Evolutionary conservation across 2,888 invertebrate genomes (phyloP).

Genomic region (Lamellibrachia columna): DNA sequence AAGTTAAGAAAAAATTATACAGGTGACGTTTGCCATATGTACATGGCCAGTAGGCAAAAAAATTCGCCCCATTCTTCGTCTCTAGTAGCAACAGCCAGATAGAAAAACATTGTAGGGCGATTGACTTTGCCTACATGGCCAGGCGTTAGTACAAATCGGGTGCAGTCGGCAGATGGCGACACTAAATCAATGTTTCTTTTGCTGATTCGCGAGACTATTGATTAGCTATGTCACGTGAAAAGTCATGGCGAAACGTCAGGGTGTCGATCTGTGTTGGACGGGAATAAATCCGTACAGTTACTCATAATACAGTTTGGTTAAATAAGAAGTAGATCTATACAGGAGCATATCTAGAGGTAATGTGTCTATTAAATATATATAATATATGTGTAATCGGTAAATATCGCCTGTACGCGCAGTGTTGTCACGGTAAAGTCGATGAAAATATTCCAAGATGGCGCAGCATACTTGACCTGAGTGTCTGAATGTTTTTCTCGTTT

Average conservation of each 20-base stretch:
- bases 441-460: slow-evolving; percentile 5
- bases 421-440: slow-evolving; percentile 9
- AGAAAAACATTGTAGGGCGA: no score
- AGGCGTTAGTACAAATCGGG: not conserved
- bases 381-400: not conserved
- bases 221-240: slow-evolving; percentile 1
- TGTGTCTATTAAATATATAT: not conserved
- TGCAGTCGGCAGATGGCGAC: not conserved
- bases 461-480: not conserved
- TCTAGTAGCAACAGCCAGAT: no score
- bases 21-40: not conserved
- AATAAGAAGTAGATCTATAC: not conserved
- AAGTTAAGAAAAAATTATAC: not conserved
- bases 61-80: no score
- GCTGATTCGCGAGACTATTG: not conserved
- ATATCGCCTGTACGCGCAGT: slow-evolving; percentile 3
- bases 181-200: not conserved
- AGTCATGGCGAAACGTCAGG: slow-evolving; percentile 16
- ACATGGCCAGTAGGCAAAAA: no score
- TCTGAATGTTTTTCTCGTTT: not conserved
- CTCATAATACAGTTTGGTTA: not conserved
- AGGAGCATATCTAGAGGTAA: not conserved
- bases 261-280: slow-evolving; percentile 16
- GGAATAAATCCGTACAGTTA: slow-evolving; percentile 5
- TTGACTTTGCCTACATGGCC: no score